These are phyloP conservation scores for Sipha maydis DNA, from an alignment of 2,888 invertebrate genomes.

Conservation along the genomic window DNA sequence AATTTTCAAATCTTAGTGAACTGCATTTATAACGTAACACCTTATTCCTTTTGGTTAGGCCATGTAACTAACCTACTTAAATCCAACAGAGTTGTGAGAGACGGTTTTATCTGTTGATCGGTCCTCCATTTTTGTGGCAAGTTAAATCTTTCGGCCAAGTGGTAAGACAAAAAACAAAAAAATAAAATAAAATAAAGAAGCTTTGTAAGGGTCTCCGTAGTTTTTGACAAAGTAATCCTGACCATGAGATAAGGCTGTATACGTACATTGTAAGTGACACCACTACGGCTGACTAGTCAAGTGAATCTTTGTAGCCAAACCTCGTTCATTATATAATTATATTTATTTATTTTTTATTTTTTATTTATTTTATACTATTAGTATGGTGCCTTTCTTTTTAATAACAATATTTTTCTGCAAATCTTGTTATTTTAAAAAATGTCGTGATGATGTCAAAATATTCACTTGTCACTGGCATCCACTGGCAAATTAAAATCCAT, in stretches of 20 bases:
- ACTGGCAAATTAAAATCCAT: not conserved
- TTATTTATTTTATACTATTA: not conserved
- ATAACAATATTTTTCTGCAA: not conserved
- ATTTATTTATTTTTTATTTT: too few relatives aligned
- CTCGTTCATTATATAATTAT: not conserved
- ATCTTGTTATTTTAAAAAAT: not conserved
- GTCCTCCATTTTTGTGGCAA: slow-evolving; percentile 4
- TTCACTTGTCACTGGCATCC: not conserved
- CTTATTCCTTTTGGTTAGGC: not conserved
- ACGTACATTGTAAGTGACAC: slow-evolving; percentile 30
- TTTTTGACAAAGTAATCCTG: slow-evolving; percentile 30
- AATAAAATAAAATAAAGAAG: slow-evolving; percentile 10
- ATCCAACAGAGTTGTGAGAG: slow-evolving; percentile 30
- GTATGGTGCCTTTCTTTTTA: not conserved
- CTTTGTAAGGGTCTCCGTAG: slow-evolving; percentile 25
- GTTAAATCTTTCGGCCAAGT: slow-evolving; percentile 20
- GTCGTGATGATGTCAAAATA: not conserved
- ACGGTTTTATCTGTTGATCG: slow-evolving; percentile 43
- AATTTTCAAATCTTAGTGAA: not conserved
- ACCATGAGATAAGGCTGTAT: slow-evolving; percentile 34
- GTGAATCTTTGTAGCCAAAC: not conserved
- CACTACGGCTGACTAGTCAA: not conserved
- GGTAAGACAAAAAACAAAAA: not conserved
- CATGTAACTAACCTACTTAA: not conserved
- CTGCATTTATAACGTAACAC: not conserved